These are phyloP conservation scores for Caenorhabditis sp. DNA, from an alignment of 2,888 invertebrate genomes.

Conservation along the genomic window DNA sequence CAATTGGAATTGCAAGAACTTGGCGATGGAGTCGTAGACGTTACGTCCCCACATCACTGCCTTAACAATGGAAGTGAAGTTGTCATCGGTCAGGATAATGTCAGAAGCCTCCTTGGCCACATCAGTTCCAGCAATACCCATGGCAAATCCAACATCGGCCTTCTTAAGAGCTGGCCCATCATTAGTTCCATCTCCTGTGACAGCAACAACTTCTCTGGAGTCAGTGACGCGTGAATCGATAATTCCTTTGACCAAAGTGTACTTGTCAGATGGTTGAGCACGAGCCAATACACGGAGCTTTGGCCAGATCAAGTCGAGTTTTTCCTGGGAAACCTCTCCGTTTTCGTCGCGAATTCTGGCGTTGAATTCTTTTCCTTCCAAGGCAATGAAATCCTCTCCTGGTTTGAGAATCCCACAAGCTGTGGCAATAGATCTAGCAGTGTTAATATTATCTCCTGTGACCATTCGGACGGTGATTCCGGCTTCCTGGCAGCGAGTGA, in stretches of 20 bases:
- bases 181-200: constrained; percentile 86
- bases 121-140: constrained; percentile 85
- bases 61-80: constrained; percentile 86
- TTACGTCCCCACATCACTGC: constrained; percentile 86
- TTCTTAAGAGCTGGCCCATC: constrained; percentile 86
- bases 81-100: constrained; percentile 86
- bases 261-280: constrained; percentile 98
- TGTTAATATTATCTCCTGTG: constrained; percentile 99
- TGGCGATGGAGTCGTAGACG: constrained; percentile 86
- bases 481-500: constrained; percentile 94
- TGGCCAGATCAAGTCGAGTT: constrained; percentile 94
- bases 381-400: constrained; percentile 94
- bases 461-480: constrained; percentile 99
- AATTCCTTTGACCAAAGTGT: constrained; percentile 91
- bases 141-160: constrained; percentile 86
- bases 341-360: constrained; percentile 86
- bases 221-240: constrained; percentile 75
- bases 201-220: constrained; percentile 85
- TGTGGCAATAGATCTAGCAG: constrained; percentile 96
- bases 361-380: constrained; percentile 99
- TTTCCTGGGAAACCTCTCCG: constrained; percentile 89
- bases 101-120: constrained; percentile 86
- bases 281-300: constrained; percentile 95
- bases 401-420: constrained; percentile 94
- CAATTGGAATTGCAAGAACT: constrained; percentile 85